phyloP scores from a whole-genome alignment of 2,888 invertebrate genomes.

The Thysanoteuthis rhombus region DNA sequence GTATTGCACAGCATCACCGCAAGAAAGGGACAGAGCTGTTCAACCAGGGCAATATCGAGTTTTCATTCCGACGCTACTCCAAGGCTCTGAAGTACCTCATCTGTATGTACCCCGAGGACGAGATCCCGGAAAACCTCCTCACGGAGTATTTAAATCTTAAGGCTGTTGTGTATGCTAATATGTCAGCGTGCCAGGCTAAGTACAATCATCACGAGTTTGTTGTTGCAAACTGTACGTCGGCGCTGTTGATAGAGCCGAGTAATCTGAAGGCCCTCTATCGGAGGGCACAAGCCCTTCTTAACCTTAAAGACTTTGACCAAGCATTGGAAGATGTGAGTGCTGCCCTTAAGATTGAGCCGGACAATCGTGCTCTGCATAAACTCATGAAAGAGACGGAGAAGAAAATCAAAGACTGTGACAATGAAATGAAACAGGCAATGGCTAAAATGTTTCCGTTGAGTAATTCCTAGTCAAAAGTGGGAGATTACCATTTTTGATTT shows the following conservation, averaged over 20 bases:
- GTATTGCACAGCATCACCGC: constrained; percentile 45
- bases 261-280: constrained; percentile 72
- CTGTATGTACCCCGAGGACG: constrained; percentile 53
- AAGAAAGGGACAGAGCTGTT: constrained; percentile 74
- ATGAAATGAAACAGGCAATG: constrained; percentile 37
- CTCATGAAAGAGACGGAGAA: constrained; percentile 72
- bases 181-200: constrained; percentile 83
- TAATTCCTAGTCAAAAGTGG: background rate
- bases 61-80: constrained; percentile 80
- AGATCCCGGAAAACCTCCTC: constrained; percentile 34
- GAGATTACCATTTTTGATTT: too few species aligned
- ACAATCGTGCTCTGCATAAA: constrained; percentile 70
- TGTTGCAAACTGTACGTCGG: constrained; percentile 73
- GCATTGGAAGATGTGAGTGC: constrained; percentile 73
- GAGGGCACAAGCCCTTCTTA: constrained; percentile 69
- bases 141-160: constrained; percentile 40
- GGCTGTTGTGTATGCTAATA: constrained; percentile 77
- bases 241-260: constrained; percentile 67
- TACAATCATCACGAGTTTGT: constrained; percentile 76
- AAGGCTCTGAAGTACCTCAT: constrained; percentile 80
- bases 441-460: constrained; percentile 39
- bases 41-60: constrained; percentile 73
- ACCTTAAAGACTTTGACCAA: constrained; percentile 60
- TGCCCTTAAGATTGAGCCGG: constrained; percentile 76
- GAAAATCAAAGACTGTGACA: constrained; percentile 30